Percentiles rank a stretch among this genome's conserved stretches.
phyloP scores from a whole-genome alignment of 1,140 invertebrate species.

The Cydia splendana region DNA sequence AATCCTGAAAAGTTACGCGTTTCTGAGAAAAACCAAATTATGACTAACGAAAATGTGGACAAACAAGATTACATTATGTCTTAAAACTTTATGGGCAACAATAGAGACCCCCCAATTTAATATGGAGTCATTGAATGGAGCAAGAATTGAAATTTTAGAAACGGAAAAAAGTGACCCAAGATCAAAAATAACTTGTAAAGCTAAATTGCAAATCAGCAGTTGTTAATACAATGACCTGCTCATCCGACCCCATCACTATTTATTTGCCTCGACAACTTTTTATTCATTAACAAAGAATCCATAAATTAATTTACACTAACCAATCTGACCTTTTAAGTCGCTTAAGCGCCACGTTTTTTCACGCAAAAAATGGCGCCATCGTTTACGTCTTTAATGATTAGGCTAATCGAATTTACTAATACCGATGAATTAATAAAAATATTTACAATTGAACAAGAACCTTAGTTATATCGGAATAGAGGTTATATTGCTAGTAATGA shows the following conservation, averaged over 20 bases:
- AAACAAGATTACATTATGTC: no score
- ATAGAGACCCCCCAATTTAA: no score
- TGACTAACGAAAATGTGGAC: no score
- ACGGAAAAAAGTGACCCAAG: no score
- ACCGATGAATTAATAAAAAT: not conserved
- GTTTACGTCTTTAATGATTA: not conserved
- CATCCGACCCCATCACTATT: slow-evolving; percentile 8
- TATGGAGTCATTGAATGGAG: no score
- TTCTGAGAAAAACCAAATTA: no score
- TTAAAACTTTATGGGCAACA: no score
- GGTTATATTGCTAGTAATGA: not conserved
- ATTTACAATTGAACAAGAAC: not conserved
- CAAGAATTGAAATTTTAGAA: no score
- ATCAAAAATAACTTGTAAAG: no score
- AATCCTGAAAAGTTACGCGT: no score
- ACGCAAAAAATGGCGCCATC: not conserved
- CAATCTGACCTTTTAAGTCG: slow-evolving; percentile 8
- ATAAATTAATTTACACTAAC: not conserved
- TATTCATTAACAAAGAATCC: not conserved
- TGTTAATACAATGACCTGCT: not conserved
- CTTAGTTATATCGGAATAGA: not conserved
- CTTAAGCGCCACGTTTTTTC: slow-evolving; percentile 1
- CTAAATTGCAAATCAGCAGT: not conserved
- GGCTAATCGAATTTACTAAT: not conserved
- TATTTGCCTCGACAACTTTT: not conserved